These are phyloP conservation scores for Procambarus virginalis DNA, from an alignment of 1,140 invertebrate species.

Conservation along the genomic window DNA sequence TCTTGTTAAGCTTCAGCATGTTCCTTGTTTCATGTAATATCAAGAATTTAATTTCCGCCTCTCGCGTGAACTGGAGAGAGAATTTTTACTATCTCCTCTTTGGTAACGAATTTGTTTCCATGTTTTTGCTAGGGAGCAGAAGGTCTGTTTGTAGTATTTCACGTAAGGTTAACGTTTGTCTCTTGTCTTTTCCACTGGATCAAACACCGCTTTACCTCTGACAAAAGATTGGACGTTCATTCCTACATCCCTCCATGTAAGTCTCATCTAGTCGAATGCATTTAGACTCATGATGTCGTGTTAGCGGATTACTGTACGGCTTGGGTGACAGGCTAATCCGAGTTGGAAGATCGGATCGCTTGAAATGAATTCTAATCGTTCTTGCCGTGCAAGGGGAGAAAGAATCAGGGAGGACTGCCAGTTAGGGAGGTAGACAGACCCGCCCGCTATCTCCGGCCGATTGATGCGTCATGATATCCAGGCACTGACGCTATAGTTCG, in stretches of 20 bases:
- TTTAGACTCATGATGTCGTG: slow-evolving; percentile 38
- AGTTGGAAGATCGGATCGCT: slow-evolving; percentile 16
- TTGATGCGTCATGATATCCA: too few species aligned
- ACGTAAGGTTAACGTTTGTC: slow-evolving; percentile 37
- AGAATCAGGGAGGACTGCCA: not conserved
- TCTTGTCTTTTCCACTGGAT: slow-evolving; percentile 28
- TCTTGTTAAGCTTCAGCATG: slow-evolving; percentile 22
- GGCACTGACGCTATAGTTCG: too few species aligned
- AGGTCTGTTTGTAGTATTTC: slow-evolving; percentile 6
- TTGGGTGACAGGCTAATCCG: not conserved
- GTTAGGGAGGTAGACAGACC: not conserved
- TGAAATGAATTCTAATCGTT: slow-evolving; percentile 33
- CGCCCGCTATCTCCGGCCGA: too few species aligned
- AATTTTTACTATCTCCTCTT: not conserved
- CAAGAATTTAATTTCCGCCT: slow-evolving; percentile 31
- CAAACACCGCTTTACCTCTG: slow-evolving; percentile 34
- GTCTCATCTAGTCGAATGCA: slow-evolving; percentile 37
- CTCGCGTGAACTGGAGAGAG: not conserved
- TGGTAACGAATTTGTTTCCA: slow-evolving; percentile 24
- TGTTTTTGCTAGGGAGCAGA: slow-evolving; percentile 23
- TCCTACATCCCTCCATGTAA: slow-evolving; percentile 11
- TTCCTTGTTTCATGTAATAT: slow-evolving; percentile 28
- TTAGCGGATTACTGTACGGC: slow-evolving; percentile 35
- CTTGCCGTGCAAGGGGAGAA: not conserved
- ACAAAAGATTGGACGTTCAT: slow-evolving; percentile 37